A percentile compares a stretch with the other conserved stretches of the same genome.
Conservation (phyloP, 1,140 invertebrate genomes). For the Anadara kagoshimensis region DNA sequence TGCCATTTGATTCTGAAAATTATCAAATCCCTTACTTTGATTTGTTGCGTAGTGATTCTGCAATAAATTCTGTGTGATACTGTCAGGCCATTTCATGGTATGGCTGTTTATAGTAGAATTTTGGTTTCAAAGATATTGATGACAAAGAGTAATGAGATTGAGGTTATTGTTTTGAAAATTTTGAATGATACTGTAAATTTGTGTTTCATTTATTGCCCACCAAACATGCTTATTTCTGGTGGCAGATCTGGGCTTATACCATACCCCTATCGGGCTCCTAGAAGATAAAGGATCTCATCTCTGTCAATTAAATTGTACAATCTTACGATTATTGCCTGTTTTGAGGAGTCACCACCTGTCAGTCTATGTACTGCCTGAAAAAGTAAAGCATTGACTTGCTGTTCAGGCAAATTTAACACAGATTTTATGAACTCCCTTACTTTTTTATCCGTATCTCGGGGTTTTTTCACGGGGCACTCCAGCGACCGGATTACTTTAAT, state of each 20-base stretch:
- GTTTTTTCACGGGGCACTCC: no score
- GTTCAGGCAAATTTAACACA: no score
- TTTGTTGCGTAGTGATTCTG: not conserved
- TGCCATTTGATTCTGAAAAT: slow-evolving; percentile 5
- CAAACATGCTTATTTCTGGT: not conserved
- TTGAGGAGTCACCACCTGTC: no score
- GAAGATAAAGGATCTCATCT: slow-evolving; percentile 24
- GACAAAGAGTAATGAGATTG: not conserved
- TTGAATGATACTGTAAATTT: not conserved
- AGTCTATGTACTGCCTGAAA: no score
- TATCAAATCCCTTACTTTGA: not conserved
- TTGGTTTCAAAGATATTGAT: not conserved
- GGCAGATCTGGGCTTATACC: not conserved
- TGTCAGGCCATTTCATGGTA: not conserved
- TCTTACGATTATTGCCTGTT: no score
- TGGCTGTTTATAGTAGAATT: not conserved
- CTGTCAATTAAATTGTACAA: no score
- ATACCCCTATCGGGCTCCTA: no score
- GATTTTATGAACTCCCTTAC: no score
- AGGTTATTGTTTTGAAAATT: not conserved
- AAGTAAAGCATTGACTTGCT: no score
- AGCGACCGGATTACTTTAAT: no score
- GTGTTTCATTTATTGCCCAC: not conserved
- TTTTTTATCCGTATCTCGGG: no score
- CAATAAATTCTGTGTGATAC: not conserved